phyloP scores from a whole-genome alignment of 1,140 invertebrate genomes.

The Nasonia vitripennis region DNA sequence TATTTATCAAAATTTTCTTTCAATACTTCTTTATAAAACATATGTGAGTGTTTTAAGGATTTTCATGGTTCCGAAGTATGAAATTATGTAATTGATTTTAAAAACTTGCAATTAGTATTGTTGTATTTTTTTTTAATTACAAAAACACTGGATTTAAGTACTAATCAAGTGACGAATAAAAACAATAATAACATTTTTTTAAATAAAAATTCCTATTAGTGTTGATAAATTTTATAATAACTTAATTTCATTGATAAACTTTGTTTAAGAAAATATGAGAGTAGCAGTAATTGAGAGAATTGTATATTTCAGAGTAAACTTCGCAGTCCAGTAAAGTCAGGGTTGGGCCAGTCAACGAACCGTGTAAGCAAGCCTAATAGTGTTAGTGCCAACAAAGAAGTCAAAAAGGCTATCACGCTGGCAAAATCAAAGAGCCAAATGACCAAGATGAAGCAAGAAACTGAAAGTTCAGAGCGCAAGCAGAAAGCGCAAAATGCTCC shows the following conservation, averaged over 20 bases:
- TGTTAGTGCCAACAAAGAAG: slow-evolving; percentile 41
- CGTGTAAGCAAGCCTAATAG: slow-evolving; percentile 33
- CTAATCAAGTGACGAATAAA: no score
- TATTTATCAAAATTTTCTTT: not conserved
- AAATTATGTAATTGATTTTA: not conserved
- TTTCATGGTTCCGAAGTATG: not conserved
- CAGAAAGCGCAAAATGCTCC: slow-evolving; percentile 28
- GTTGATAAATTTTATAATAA: no score
- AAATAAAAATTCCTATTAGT: not conserved
- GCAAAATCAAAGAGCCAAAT: slow-evolving; percentile 46
- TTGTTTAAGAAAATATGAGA: not conserved
- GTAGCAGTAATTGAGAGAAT: slow-evolving; percentile 2
- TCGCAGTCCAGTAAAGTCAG: slow-evolving; percentile 52
- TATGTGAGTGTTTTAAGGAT: not conserved
- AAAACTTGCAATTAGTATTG: not conserved
- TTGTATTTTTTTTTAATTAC: no score
- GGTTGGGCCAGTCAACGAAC: slow-evolving; percentile 48
- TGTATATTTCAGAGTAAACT: slow-evolving; percentile 61
- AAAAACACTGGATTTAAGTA: no score
- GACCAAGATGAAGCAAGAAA: slow-evolving; percentile 59
- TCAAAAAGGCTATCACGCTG: slow-evolving; percentile 32
- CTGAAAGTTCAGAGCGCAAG: slow-evolving; percentile 40
- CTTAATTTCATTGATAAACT: no score
- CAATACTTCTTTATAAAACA: not conserved
- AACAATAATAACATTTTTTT: not conserved